Percentiles rank a stretch among this genome's conserved stretches.
Evolutionary conservation across 2,113 vertebrate species (phyloP).

Genomic region (Reinhardtius hippoglossoides): DNA sequence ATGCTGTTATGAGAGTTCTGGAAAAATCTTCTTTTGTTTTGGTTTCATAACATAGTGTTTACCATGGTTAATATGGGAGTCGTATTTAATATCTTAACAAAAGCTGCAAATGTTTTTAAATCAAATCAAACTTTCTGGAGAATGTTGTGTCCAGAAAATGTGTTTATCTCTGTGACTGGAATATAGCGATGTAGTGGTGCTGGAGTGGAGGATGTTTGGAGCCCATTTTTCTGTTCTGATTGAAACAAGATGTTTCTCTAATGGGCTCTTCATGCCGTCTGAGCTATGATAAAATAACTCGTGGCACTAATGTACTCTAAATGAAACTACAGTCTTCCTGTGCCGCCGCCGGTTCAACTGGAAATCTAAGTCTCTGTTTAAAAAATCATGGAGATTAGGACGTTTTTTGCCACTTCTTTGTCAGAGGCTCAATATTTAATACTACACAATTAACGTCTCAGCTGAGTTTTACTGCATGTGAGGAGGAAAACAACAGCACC

Average conservation of each 20-base stretch:
- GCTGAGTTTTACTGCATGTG: no score
- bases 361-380: not conserved
- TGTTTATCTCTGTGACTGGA: not conserved
- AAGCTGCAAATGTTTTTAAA: not conserved
- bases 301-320: not conserved
- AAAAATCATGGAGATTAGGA: no score
- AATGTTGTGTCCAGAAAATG: not conserved
- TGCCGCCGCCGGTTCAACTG: not conserved
- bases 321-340: not conserved
- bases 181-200: not conserved
- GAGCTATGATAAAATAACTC: not conserved
- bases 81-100: not conserved
- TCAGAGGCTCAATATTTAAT: no score
- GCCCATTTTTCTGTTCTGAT: not conserved
- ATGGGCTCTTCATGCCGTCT: not conserved
- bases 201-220: not conserved
- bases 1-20: not conserved
- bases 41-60: constrained; percentile 20
- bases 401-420: no score
- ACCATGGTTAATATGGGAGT: no score
- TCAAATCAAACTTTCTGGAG: no score
- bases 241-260: not conserved
- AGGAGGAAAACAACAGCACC: no score
- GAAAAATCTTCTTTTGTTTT: constrained; percentile 24
- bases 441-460: no score